Evolutionary conservation across 2,113 vertebrate genomes (phyloP).

Genomic region (Riparia riparia): DNA sequence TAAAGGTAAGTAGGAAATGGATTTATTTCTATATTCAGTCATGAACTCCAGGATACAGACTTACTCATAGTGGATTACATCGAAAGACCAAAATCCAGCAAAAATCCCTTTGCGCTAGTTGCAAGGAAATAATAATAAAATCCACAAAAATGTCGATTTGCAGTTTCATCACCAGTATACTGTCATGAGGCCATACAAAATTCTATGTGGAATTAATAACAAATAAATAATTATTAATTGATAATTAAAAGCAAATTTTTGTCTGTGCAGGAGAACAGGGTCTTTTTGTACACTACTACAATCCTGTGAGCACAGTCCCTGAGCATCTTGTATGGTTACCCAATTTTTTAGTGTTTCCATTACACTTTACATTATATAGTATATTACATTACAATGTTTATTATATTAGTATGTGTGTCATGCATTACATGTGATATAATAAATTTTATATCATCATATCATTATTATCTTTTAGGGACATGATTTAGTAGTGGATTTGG

Average conservation of each 20-base stretch:
- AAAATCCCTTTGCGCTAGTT: background rate
- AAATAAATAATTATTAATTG: background rate
- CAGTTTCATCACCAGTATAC: background rate
- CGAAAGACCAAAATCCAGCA: background rate
- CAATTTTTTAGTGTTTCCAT: background rate
- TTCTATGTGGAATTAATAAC: background rate
- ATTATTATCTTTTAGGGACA: background rate
- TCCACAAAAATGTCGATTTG: background rate
- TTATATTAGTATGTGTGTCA: background rate
- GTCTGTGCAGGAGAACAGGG: background rate
- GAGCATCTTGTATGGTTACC: background rate
- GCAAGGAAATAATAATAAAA: background rate
- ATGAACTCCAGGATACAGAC: background rate
- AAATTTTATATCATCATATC: background rate
- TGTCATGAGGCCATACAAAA: background rate
- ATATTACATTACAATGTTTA: background rate
- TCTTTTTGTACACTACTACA: background rate
- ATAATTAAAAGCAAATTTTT: background rate
- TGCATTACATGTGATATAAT: too few relatives aligned
- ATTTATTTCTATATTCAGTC: background rate
- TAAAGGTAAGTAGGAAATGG: background rate
- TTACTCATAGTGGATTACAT: background rate
- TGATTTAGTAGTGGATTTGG: background rate
- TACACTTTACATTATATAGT: background rate
- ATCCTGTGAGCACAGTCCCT: background rate